Base-by-base conservation (phyloP, 2,113 vertebrate genomes). In the Astatotilapia flaviijosephi region DNA sequence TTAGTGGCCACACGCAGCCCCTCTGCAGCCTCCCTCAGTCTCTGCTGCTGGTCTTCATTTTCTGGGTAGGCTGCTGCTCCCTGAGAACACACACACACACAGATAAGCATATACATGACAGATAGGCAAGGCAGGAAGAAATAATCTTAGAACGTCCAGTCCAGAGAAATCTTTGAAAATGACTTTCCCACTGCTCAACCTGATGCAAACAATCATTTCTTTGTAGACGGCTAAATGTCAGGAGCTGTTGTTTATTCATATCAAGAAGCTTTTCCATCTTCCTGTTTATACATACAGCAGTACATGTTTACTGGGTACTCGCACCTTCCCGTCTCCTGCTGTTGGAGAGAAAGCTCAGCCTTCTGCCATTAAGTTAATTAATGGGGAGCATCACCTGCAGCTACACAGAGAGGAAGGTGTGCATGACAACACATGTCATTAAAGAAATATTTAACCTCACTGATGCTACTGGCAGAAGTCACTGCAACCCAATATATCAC, bases 31-130 rank as follows among this genome's bases (percentile, higher is more conserved):
- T 99, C 99, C 79, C 98, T 96, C 83, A 99, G 96, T 49, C 97
- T 97, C 92, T 99, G 99, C 91, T 99, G 99, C 83, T 99, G 98
- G 92, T 98, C 98, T 92, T 99, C 98, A 3, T 98, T 99, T 83
- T 99, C 99, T 5, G 99, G 99, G 77, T 99, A 98, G 2, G 98
- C 98, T 6, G 99, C 99, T 31, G 98, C 99, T 5, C 99, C 99
- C 99, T 99, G 83, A 55, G 9, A 56, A 60, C n/a, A 45, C 7
- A 35, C n/a, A 45, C 6, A 35, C 7, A 26, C 7, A 40, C 3
- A 83, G 1, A 42, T 42, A 31, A 45, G 49, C 10, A 77, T 28
- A 80, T 15, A 56, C 13, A 51, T 19, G 14, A 28, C 70, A 80
- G 54, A 17, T 70, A 26, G 26, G 73, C 35, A 56, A 12, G 19